Evolutionary conservation across 1,140 invertebrate genomes (phyloP).

Genomic region (Drosophila arizonae): DNA sequence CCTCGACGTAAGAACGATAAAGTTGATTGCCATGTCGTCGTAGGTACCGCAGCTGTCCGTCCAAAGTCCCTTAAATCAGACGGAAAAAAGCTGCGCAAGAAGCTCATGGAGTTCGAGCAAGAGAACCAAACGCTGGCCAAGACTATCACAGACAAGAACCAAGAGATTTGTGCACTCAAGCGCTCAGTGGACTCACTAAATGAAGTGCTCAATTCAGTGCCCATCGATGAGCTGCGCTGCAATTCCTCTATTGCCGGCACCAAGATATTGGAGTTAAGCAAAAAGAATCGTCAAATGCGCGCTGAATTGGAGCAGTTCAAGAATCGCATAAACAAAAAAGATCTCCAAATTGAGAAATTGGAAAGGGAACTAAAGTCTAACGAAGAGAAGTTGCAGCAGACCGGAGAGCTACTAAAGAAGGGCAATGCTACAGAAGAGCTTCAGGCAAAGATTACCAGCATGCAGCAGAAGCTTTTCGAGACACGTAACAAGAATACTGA

Average conservation of each 20-base stretch:
- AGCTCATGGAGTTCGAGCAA: slow-evolving; percentile 54
- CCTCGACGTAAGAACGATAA: slow-evolving; percentile 43
- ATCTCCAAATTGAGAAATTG: slow-evolving; percentile 82
- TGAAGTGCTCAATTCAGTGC: slow-evolving; percentile 81
- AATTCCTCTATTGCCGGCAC: slow-evolving; percentile 84
- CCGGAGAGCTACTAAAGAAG: slow-evolving; percentile 48
- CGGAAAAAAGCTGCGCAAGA: slow-evolving; percentile 63
- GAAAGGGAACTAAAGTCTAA: slow-evolving; percentile 81
- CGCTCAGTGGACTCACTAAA: slow-evolving; percentile 84
- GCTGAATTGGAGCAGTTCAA: slow-evolving; percentile 84
- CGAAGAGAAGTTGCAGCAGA: slow-evolving; percentile 47
- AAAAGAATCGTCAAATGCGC: slow-evolving; percentile 84
- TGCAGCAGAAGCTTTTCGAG: slow-evolving; percentile 87
- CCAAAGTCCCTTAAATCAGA: slow-evolving; percentile 45
- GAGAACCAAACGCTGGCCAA: slow-evolving; percentile 63
- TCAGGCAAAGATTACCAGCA: slow-evolving; percentile 85
- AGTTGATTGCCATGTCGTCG: slow-evolving; percentile 42
- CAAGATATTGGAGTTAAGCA: slow-evolving; percentile 85
- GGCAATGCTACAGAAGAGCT: slow-evolving; percentile 83
- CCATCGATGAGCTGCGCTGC: slow-evolving; percentile 84
- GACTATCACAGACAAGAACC: slow-evolving; percentile 82
- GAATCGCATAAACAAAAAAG: slow-evolving; percentile 78
- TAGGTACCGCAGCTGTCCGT: slow-evolving; percentile 31
- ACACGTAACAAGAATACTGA: slow-evolving; percentile 86
- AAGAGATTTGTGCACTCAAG: slow-evolving; percentile 83